A percentile compares a stretch with the other conserved stretches of the same genome.
Conservation (phyloP, 2,113 vertebrate species). For the Dipodomys ordii region DNA sequence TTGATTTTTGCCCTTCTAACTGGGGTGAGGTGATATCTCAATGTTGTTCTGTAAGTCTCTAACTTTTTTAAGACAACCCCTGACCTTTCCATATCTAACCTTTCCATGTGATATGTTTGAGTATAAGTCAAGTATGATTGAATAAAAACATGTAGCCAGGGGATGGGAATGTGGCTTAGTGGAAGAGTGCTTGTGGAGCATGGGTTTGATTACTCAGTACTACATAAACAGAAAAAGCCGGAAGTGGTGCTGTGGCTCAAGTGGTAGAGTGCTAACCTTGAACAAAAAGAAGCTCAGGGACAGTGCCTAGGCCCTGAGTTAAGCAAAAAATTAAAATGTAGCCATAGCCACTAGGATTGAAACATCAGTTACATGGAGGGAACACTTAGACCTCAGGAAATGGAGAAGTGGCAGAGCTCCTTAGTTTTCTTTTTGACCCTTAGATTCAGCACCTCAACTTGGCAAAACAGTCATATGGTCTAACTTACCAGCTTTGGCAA, state of each 20-base stretch:
- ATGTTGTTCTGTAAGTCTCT: no score
- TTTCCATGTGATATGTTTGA: neutral
- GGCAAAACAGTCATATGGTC: neutral
- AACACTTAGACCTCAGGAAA: neutral
- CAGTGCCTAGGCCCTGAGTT: no score
- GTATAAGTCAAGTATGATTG: neutral
- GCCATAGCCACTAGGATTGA: neutral
- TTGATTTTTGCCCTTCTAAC: no score
- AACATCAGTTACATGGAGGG: neutral
- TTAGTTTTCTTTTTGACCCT: neutral
- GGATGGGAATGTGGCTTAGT: no score
- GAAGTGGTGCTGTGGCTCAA: no score
- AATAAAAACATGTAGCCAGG: neutral
- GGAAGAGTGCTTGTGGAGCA: no score
- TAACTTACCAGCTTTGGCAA: neutral
- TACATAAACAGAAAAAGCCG: no score
- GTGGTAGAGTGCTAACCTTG: no score
- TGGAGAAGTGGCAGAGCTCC: neutral
- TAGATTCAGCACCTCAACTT: neutral
- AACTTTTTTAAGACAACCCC: neutral
- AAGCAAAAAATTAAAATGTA: neutral
- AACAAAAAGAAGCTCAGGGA: no score
- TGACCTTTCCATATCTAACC: neutral
- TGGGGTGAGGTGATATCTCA: no score
- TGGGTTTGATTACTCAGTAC: no score